Evolutionary conservation across 2,113 vertebrate genomes (phyloP).

Genomic region (Silurus meridionalis): DNA sequence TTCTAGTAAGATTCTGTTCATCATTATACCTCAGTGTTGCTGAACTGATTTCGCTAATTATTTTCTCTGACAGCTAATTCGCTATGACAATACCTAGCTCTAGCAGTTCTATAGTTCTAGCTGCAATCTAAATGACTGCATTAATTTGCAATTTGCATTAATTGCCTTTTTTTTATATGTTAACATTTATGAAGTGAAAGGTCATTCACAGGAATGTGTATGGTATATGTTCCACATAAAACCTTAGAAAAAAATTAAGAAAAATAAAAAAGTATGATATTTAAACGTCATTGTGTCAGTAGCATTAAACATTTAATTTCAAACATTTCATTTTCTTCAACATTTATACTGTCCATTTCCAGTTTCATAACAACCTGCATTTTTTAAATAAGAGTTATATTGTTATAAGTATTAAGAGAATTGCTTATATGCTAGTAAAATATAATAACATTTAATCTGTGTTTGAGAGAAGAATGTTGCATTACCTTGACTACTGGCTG

Average conservation of each 20-base stretch:
- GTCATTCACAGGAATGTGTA: neutral
- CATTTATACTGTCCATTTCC: neutral
- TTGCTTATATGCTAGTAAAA: neutral
- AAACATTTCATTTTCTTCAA: too few relatives aligned
- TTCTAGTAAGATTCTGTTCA: neutral
- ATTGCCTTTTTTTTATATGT: neutral
- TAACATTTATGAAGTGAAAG: neutral
- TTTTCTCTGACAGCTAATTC: too few relatives aligned
- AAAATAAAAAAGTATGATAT: neutral
- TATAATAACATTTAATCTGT: neutral
- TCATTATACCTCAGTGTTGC: neutral
- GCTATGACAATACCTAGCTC: too few relatives aligned
- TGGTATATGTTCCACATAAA: neutral
- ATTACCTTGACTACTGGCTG: conserved; percentile 73
- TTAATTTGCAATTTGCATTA: neutral
- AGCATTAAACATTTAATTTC: too few relatives aligned
- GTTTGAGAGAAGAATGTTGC: neutral
- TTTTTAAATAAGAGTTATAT: neutral
- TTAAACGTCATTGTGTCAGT: neutral
- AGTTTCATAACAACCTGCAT: neutral
- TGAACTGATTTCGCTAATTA: neutral
- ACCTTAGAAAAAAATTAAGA: neutral
- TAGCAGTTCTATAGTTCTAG: neutral
- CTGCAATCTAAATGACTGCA: neutral
- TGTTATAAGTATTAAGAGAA: too few relatives aligned